These are phyloP conservation scores for Mythimna loreyi DNA, from an alignment of 2,888 invertebrate genomes.

Conservation along the genomic window DNA sequence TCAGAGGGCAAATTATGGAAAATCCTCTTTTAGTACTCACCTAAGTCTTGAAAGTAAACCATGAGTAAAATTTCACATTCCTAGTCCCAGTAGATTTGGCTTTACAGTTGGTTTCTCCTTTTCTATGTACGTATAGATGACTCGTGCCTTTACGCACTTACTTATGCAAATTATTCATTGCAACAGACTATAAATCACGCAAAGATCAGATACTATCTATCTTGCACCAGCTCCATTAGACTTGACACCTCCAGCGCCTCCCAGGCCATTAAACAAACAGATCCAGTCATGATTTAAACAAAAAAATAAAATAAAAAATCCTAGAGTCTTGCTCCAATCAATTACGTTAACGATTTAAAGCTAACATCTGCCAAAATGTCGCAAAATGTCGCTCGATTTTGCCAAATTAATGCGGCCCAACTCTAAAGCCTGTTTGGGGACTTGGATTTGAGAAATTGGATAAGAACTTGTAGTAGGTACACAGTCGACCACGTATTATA, in stretches of 20 bases:
- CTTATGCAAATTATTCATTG: not conserved
- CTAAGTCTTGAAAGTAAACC: too few species aligned
- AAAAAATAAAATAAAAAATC: conserved; percentile 53
- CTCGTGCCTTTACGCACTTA: too few species aligned
- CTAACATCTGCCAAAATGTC: conserved; percentile 67
- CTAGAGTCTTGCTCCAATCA: conserved; percentile 63
- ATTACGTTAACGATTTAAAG: conserved; percentile 66
- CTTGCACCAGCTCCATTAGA: conserved; percentile 26
- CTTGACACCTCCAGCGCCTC: conserved; percentile 30
- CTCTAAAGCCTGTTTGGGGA: conserved; percentile 47
- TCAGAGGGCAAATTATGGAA: too few species aligned
- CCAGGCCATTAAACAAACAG: conserved; percentile 37
- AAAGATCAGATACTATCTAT: conserved; percentile 33
- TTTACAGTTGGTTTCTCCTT: too few species aligned
- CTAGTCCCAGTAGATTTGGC: too few species aligned
- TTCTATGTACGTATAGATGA: too few species aligned
- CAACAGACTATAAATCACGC: conserved; percentile 4
- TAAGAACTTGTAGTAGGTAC: conserved; percentile 15
- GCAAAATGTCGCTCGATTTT: conserved; percentile 66
- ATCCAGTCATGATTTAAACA: conserved; percentile 29
- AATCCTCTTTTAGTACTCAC: too few species aligned
- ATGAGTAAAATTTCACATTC: too few species aligned
- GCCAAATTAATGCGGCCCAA: conserved; percentile 66
- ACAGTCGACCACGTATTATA: too few species aligned
- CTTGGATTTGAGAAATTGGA: conserved; percentile 45